A percentile compares a stretch with the other conserved stretches of the same genome.
These are phyloP conservation scores for Corythoichthys intestinalis DNA, from an alignment of 2,113 vertebrate genomes.

Conservation along the genomic window DNA sequence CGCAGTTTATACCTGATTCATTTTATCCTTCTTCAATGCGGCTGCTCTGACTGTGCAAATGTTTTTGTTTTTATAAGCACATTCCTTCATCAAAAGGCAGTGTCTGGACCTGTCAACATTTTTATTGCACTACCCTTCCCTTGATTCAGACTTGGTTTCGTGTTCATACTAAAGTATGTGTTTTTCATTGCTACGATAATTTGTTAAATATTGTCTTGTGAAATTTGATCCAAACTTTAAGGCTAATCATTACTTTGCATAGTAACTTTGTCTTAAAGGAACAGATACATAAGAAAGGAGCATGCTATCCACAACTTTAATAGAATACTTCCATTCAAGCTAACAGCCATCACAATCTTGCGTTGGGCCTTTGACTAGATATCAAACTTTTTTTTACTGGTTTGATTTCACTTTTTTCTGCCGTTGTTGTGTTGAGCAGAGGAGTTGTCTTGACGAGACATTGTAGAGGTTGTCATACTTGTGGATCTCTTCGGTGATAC, in stretches of 20 bases:
- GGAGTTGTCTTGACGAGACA: too few relatives aligned
- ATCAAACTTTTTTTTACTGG: too few relatives aligned
- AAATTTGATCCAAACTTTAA: not conserved
- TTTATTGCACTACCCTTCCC: constrained; percentile 13
- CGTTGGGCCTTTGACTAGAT: too few relatives aligned
- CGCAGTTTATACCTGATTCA: not conserved
- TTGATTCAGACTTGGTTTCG: not conserved
- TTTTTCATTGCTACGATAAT: not conserved
- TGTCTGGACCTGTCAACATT: constrained; percentile 39
- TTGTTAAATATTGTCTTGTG: not conserved
- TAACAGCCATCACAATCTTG: too few relatives aligned
- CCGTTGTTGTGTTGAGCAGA: too few relatives aligned
- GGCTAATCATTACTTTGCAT: not conserved
- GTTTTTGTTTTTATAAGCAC: constrained; percentile 11
- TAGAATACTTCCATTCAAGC: too few relatives aligned
- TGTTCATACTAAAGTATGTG: not conserved
- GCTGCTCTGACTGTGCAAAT: constrained; percentile 1
- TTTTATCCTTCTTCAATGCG: constrained; percentile 8
- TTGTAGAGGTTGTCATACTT: too few relatives aligned
- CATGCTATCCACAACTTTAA: not conserved
- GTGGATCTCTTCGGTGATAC: too few relatives aligned
- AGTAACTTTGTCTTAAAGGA: not conserved
- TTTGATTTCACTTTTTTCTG: too few relatives aligned
- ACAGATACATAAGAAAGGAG: not conserved
- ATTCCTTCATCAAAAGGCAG: constrained; percentile 32